A percentile compares a stretch with the other conserved stretches of the same genome.
phyloP scores from a whole-genome alignment of 2,797 vertebrate genomes.

The Calcarius lapponicus region DNA sequence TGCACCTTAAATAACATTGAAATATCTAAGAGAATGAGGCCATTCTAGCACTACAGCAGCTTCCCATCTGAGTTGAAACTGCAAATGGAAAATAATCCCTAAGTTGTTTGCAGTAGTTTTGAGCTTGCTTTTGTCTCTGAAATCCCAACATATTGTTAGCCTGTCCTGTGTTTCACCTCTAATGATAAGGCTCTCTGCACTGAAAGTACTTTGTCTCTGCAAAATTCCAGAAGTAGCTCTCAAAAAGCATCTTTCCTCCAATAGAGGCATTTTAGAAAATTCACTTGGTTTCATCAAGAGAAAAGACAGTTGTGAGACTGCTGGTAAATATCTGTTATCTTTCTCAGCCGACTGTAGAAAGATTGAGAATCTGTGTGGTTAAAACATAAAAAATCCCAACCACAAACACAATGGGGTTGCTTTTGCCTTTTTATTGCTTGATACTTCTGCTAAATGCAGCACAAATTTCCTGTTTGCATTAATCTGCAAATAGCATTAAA shows the following conservation, averaged over 20 bases:
- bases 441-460: neutral
- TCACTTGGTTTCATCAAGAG: neutral
- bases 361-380: neutral
- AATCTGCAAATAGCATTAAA: neutral
- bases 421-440: neutral
- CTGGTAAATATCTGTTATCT: neutral
- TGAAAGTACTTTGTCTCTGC: neutral
- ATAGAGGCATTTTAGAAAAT: neutral
- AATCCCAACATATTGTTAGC: neutral
- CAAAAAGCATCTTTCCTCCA: neutral
- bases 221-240: neutral
- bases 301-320: neutral
- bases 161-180: conserved; percentile 7
- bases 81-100: neutral
- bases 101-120: neutral
- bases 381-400: neutral
- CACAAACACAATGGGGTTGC: fast-evolving
- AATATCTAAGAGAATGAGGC: neutral
- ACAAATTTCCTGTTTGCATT: neutral
- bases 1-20: neutral
- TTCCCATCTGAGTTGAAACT: neutral
- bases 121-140: conserved; percentile 7
- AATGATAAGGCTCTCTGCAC: neutral
- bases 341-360: neutral
- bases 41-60: neutral